phyloP scores from a whole-genome alignment of 2,888 invertebrate species.

The Caenorhabditis sulstoni region DNA sequence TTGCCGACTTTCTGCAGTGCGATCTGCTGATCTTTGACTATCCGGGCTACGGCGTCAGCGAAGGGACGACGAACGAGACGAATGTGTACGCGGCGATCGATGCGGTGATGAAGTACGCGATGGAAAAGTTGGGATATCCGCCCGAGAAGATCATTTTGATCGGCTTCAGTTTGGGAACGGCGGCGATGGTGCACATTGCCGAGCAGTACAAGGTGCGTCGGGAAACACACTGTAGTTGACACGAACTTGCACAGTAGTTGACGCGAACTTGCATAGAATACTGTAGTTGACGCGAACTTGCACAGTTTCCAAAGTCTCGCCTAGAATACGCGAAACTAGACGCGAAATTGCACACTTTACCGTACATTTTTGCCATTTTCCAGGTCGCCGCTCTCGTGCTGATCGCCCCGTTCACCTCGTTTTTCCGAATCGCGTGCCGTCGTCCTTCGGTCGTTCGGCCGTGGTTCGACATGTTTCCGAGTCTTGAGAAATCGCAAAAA shows the following conservation, averaged over 20 bases:
- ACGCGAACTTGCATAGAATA: not conserved
- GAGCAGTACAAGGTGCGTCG: constrained; percentile 38
- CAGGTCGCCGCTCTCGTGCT: constrained; percentile 64
- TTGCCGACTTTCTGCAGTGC: constrained; percentile 68
- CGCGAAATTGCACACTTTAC: constrained; percentile 3
- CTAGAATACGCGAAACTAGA: no score
- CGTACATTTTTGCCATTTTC: no score
- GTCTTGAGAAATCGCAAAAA: constrained; percentile 60
- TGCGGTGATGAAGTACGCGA: constrained; percentile 60
- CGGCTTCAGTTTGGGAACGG: constrained; percentile 67
- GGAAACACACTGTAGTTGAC: no score
- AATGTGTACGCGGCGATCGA: constrained; percentile 65
- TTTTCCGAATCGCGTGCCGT: constrained; percentile 58
- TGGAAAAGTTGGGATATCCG: constrained; percentile 56
- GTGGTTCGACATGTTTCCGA: constrained; percentile 64
- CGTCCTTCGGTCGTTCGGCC: constrained; percentile 32
- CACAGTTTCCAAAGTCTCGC: no score
- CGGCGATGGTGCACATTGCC: constrained; percentile 56
- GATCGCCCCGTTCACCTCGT: constrained; percentile 71
- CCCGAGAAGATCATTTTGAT: constrained; percentile 64
- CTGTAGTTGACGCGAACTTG: not conserved
- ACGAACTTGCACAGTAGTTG: not conserved
- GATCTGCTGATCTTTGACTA: constrained; percentile 70
- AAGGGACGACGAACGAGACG: constrained; percentile 61
- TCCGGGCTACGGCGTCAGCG: constrained; percentile 68